Evolutionary conservation across 2,888 invertebrate genomes (phyloP).

Genomic region (Apamea sordens): DNA sequence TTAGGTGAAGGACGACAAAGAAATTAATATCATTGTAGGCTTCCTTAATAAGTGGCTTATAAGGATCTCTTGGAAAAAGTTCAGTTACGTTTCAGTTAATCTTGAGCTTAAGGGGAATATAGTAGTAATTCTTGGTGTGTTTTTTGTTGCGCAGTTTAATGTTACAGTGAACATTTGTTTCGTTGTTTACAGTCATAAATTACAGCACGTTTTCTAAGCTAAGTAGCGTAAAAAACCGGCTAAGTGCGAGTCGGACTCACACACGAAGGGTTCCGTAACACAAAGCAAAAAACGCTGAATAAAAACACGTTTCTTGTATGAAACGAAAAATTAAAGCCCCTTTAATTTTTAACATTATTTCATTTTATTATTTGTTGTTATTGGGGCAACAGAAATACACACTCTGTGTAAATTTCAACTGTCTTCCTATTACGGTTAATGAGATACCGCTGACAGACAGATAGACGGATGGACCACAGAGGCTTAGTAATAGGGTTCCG

Average conservation of each 20-base stretch:
- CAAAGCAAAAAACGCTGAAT: neutral
- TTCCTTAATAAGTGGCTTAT: slow-evolving; percentile 24
- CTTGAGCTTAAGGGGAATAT: slow-evolving; percentile 10
- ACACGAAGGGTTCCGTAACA: neutral
- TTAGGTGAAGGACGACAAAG: neutral
- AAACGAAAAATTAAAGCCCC: neutral
- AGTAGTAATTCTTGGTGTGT: slow-evolving; percentile 17
- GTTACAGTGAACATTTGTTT: slow-evolving; percentile 23
- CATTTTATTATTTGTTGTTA: neutral
- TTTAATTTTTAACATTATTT: neutral
- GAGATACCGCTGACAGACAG: neutral
- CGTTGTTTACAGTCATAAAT: slow-evolving; percentile 14
- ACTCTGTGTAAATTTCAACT: neutral
- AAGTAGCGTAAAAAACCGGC: neutral
- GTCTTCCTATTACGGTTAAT: neutral
- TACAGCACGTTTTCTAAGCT: slow-evolving; percentile 30
- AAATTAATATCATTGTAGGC: slow-evolving; percentile 16
- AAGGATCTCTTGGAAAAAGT: slow-evolving; percentile 23
- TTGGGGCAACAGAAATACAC: no score
- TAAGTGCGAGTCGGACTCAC: neutral
- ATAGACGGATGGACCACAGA: neutral
- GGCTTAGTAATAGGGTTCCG: neutral
- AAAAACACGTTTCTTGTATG: neutral
- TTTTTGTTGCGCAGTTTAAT: slow-evolving; percentile 20
- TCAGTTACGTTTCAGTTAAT: slow-evolving; percentile 16